Evolutionary conservation across 2,888 invertebrate species (phyloP).

Genomic region (Encarsia formosa): DNA sequence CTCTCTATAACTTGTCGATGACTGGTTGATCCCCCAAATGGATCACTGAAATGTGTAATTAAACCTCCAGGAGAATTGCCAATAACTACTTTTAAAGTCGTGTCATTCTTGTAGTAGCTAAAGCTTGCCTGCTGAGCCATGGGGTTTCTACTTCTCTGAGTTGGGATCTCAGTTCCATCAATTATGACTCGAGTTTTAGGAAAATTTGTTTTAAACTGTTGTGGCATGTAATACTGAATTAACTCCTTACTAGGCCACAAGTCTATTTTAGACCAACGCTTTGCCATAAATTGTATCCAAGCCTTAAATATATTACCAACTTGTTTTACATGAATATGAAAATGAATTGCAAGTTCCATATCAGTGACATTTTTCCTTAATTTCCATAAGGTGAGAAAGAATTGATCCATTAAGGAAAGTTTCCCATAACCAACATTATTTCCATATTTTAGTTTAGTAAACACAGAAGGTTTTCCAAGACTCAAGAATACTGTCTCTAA

Average conservation of each 20-base stretch:
- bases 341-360: neutral
- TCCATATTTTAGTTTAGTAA: no score
- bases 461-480: no score
- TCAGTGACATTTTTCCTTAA: neutral
- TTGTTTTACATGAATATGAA: neutral
- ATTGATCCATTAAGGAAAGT: neutral
- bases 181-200: neutral
- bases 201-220: neutral
- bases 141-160: neutral
- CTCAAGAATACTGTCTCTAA: no score
- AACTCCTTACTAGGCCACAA: neutral
- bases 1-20: conserved; percentile 33
- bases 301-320: neutral
- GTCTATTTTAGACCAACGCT: neutral
- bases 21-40: conserved; percentile 29
- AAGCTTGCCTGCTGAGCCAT: neutral
- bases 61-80: neutral
- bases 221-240: neutral
- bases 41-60: neutral
- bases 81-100: neutral
- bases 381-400: neutral
- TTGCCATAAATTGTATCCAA: neutral
- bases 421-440: no score
- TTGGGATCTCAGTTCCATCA: neutral
- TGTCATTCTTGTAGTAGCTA: neutral